Evolutionary conservation across 1,140 invertebrate species (phyloP), one percentile per base, ranked within the genome.

Genomic region (Ostrea denselamellosa): DNA sequence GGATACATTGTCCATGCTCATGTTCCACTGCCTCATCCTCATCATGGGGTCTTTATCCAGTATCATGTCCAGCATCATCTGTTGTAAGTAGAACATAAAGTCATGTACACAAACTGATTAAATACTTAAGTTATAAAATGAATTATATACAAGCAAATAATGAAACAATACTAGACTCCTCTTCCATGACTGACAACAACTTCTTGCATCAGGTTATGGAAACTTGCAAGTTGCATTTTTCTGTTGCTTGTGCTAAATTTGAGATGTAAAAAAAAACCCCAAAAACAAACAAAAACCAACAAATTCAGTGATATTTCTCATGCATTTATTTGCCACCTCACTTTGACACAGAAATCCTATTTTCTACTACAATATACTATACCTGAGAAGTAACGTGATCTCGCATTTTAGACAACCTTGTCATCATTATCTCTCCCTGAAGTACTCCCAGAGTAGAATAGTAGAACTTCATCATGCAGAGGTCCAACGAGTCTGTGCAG

Each of bases 361-460:
- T 2, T 44, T 44, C 34, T 44, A 44, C 34, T 44, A 71, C n/a
- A 71, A 71, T 81, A 9, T 0, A 34, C 9, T 17, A 25, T 34
- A 87, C 62, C n/a, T 85, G 52, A 71, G n/a, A 71, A 10, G 82
- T 85, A 82, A 84, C 83, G 12, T 71, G 51, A 51, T 87, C 44
- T 2, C 44, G 53, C 12, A 71, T 68, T 34, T 85, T 87, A 17
- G 62, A 25, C 10, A 87, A n/a, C 8, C 56, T 22, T 10, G 86
- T 81, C 86, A 87, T 71, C 17, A 58, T 77, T 0, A 87, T n/a
- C n/a, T 87, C 86, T 25, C 82, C 83, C 28, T 87, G 86, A 14
- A 87, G 44, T 25, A 87, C 83, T 17, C 82, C 52, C 5, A 87
- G 22, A 44, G 86, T n/a, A 19, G 86, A 65, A 10, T 68, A 68